phyloP scores from a whole-genome alignment of 1,140 invertebrate genomes.

The Coelopa frigida region DNA sequence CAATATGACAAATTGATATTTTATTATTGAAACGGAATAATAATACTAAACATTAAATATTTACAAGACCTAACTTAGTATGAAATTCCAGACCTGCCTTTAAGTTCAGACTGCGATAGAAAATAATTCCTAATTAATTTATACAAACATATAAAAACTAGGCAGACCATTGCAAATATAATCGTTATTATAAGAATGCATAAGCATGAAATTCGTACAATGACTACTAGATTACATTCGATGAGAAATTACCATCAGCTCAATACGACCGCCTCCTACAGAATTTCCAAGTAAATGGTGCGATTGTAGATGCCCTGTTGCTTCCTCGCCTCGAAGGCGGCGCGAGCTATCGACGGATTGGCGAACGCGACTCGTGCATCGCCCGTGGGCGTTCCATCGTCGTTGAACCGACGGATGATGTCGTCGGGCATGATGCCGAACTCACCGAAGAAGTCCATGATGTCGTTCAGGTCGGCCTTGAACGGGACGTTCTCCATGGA shows the following conservation, averaged over 20 bases:
- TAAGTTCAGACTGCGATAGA: too few species aligned
- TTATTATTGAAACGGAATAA: too few species aligned
- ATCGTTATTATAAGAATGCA: not conserved
- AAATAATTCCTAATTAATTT: too few species aligned
- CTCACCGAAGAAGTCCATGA: slow-evolving; percentile 75
- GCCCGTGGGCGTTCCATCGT: slow-evolving; percentile 76
- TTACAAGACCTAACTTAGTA: too few species aligned
- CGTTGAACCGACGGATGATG: slow-evolving; percentile 75
- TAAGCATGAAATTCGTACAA: not conserved
- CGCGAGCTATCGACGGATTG: slow-evolving; percentile 64
- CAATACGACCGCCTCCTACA: too few species aligned
- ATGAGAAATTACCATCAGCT: not conserved
- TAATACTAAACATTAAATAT: too few species aligned
- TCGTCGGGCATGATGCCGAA: slow-evolving; percentile 67
- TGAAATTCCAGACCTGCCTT: too few species aligned
- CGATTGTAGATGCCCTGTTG: slow-evolving; percentile 36
- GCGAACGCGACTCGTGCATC: slow-evolving; percentile 81
- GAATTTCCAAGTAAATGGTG: slow-evolving; percentile 34
- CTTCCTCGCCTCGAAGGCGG: slow-evolving; percentile 53
- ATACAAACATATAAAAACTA: too few species aligned
- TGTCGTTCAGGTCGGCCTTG: slow-evolving; percentile 76
- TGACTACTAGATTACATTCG: not conserved
- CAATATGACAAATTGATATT: too few species aligned
- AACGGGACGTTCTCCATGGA: slow-evolving; percentile 80
- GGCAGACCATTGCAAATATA: too few species aligned